phyloP scores from a whole-genome alignment of 1,140 invertebrate species.

The Tribolium castaneum region DNA sequence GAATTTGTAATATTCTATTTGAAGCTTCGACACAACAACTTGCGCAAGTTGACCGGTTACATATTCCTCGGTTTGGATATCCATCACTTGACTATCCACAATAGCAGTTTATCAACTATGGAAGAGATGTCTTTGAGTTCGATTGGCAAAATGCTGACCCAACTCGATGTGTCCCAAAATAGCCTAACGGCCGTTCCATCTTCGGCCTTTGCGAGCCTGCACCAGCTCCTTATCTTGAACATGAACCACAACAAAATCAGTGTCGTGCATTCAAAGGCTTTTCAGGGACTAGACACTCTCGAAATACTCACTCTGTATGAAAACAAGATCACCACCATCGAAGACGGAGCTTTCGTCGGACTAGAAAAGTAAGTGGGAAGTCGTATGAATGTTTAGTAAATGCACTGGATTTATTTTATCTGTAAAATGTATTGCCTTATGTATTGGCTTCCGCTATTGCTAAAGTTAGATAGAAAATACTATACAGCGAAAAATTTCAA shows the following conservation, averaged over 20 bases:
- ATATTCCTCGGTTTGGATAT: conserved; percentile 89
- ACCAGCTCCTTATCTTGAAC: conserved; percentile 86
- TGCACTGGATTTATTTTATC: too few species aligned
- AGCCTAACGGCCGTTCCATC: conserved; percentile 82
- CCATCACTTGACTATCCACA: conserved; percentile 86
- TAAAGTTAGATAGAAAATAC: too few species aligned
- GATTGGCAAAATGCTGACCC: conserved; percentile 85
- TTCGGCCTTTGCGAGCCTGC: conserved; percentile 79
- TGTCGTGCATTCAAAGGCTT: conserved; percentile 80
- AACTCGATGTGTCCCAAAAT: conserved; percentile 86
- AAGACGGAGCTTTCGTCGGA: conserved; percentile 84
- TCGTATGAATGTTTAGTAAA: too few species aligned
- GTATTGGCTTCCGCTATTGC: too few species aligned
- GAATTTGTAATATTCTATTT: conserved; percentile 86
- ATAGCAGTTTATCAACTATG: conserved; percentile 86
- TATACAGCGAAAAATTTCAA: too few species aligned
- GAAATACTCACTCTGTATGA: conserved; percentile 90
- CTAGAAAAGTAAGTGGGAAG: conserved; percentile 82
- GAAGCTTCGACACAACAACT: conserved; percentile 84
- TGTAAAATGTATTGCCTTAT: too few species aligned
- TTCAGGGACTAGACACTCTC: conserved; percentile 85
- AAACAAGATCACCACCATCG: conserved; percentile 83
- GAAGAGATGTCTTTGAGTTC: conserved; percentile 87
- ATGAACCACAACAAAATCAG: conserved; percentile 90
- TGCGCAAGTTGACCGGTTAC: conserved; percentile 84